Evolutionary conservation across 2,113 vertebrate genomes (phyloP).

Genomic region (Sardina pilchardus): DNA sequence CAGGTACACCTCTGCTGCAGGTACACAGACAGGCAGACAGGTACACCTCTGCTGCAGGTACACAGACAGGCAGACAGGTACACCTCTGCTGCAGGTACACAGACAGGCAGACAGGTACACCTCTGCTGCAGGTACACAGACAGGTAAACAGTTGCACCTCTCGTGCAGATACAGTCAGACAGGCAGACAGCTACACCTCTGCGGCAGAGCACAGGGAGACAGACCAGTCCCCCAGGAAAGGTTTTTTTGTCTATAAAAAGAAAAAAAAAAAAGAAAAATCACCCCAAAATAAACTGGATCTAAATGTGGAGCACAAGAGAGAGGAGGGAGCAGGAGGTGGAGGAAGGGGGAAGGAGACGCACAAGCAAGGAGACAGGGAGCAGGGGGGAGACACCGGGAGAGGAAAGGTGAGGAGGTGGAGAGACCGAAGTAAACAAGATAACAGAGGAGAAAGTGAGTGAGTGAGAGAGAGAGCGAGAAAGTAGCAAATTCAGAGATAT

Average conservation of each 20-base stretch:
- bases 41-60: background rate
- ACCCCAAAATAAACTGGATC: background rate
- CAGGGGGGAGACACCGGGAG: background rate
- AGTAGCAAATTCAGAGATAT: background rate
- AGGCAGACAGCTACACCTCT: background rate
- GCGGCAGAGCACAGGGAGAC: background rate
- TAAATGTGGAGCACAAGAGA: background rate
- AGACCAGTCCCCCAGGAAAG: background rate
- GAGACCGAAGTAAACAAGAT: conserved; percentile 11
- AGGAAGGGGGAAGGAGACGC: background rate
- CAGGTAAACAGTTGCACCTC: background rate
- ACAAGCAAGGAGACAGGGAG: background rate
- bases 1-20: background rate
- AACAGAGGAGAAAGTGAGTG: background rate
- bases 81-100: background rate
- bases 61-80: background rate
- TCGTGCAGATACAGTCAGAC: background rate
- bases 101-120: background rate
- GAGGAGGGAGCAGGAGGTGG: background rate
- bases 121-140: background rate
- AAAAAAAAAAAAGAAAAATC: background rate
- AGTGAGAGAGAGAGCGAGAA: conserved; percentile 13
- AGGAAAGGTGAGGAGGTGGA: background rate
- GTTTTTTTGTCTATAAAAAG: background rate
- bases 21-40: background rate